Conservation (phyloP, 1,140 invertebrate species). For the Eueides isabella region DNA sequence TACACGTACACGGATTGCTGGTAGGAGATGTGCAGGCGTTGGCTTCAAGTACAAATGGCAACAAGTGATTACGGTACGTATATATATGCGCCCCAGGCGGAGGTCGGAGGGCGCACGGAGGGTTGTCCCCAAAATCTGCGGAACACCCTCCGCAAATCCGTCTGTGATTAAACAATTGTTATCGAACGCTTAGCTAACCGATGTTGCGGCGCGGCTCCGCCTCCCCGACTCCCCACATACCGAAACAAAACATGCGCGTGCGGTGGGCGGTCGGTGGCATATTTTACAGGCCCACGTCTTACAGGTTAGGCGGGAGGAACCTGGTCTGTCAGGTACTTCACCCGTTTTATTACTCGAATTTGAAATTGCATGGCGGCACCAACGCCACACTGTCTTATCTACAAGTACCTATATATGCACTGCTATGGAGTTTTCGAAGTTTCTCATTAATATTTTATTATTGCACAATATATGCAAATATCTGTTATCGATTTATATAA, state of each 20-base stretch:
- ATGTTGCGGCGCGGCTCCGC: constrained; percentile 17
- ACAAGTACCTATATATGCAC: no score
- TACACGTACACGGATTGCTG: background rate
- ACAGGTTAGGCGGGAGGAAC: no score
- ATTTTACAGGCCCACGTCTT: background rate
- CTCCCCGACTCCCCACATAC: constrained; percentile 24
- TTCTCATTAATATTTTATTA: no score
- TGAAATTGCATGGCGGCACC: no score
- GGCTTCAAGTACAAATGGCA: constrained; percentile 25
- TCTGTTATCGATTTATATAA: no score
- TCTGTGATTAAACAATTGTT: constrained; percentile 51
- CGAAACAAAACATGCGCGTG: constrained; percentile 17
- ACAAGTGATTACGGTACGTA: constrained; percentile 27
- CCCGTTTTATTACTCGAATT: no score
- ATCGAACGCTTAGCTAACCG: constrained; percentile 27
- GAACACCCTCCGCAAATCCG: constrained; percentile 55
- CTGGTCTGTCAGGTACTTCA: no score
- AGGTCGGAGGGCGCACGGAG: constrained; percentile 45
- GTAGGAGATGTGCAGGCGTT: constrained; percentile 29
- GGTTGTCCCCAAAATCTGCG: constrained; percentile 40
- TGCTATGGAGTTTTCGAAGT: no score
- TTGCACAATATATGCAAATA: no score
- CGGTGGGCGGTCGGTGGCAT: background rate
- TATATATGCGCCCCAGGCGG: constrained; percentile 41
- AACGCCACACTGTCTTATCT: no score